Conservation (phyloP, 2,888 invertebrate genomes). For the Cheilosia vulpina region DNA sequence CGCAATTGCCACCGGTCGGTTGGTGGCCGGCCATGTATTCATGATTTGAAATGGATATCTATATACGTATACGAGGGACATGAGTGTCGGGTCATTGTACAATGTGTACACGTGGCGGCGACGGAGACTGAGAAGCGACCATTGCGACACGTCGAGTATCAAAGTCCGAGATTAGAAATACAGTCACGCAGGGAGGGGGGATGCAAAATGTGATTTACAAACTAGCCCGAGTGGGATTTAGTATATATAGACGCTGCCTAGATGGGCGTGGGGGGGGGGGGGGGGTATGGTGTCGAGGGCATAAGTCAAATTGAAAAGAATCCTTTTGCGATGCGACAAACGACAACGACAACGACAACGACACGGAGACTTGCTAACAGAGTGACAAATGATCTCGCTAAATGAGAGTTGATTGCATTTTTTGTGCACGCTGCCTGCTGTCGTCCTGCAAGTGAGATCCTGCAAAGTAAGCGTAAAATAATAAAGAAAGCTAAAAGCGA, state of each 20-base stretch:
- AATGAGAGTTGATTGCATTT: constrained; percentile 83
- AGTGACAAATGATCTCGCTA: constrained; percentile 83
- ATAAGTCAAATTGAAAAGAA: constrained; percentile 75
- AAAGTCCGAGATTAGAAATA: constrained; percentile 69
- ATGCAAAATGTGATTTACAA: constrained; percentile 72
- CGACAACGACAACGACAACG: constrained; percentile 40
- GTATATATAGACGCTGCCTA: background rate
- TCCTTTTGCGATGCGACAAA: constrained; percentile 69
- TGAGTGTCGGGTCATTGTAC: constrained; percentile 60
- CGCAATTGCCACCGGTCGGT: constrained; percentile 32
- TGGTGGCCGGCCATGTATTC: constrained; percentile 48
- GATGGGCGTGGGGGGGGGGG: background rate
- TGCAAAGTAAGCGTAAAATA: constrained; percentile 68
- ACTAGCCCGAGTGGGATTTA: constrained; percentile 59
- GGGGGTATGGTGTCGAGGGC: no score
- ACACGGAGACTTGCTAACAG: constrained; percentile 72
- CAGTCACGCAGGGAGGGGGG: constrained; percentile 5
- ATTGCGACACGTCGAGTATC: constrained; percentile 55
- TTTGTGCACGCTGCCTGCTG: constrained; percentile 36
- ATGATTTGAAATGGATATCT: constrained; percentile 64
- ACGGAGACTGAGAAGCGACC: constrained; percentile 6
- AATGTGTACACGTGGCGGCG: background rate
- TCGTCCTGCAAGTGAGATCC: constrained; percentile 40
- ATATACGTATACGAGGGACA: constrained; percentile 3
- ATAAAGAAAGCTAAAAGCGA: constrained; percentile 71